Evolutionary conservation across 2,888 invertebrate genomes (phyloP).

Genomic region (Sipunculus nudus): DNA sequence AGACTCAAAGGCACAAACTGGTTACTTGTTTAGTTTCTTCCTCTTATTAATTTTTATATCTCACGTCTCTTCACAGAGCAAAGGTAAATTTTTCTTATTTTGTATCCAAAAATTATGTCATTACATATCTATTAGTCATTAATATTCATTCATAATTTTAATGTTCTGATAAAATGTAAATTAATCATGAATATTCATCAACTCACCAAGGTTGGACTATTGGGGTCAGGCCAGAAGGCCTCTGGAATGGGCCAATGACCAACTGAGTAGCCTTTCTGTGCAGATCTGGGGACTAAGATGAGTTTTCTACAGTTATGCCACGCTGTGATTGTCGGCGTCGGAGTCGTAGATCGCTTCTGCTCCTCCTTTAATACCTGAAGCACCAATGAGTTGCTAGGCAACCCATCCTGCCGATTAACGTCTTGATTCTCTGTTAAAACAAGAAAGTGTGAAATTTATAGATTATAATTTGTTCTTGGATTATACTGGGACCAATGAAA

Average conservation of each 20-base stretch:
- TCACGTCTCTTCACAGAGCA: too few species aligned
- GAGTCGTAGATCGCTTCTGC: constrained; percentile 41
- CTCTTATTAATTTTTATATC: too few species aligned
- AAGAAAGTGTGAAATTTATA: constrained; percentile 10
- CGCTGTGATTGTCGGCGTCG: constrained; percentile 69
- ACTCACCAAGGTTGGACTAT: constrained; percentile 80
- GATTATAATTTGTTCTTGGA: too few species aligned
- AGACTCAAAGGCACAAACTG: too few species aligned
- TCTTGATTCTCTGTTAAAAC: constrained; percentile 50
- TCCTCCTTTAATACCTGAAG: constrained; percentile 38
- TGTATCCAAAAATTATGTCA: too few species aligned
- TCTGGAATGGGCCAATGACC: constrained; percentile 99
- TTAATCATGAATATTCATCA: too few species aligned
- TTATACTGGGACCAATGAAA: too few species aligned
- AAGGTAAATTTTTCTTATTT: too few species aligned
- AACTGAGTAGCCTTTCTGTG: constrained; percentile 86
- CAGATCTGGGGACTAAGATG: constrained; percentile 91
- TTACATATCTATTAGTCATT: too few species aligned
- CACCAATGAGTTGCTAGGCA: constrained; percentile 18
- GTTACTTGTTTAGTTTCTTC: too few species aligned
- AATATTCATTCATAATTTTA: too few species aligned
- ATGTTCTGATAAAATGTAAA: too few species aligned
- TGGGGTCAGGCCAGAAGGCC: constrained; percentile 95
- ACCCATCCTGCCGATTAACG: constrained; percentile 43
- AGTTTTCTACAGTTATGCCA: constrained; percentile 90